phyloP scores from a whole-genome alignment of 1,140 invertebrate species.

The Procambarus clarkii region DNA sequence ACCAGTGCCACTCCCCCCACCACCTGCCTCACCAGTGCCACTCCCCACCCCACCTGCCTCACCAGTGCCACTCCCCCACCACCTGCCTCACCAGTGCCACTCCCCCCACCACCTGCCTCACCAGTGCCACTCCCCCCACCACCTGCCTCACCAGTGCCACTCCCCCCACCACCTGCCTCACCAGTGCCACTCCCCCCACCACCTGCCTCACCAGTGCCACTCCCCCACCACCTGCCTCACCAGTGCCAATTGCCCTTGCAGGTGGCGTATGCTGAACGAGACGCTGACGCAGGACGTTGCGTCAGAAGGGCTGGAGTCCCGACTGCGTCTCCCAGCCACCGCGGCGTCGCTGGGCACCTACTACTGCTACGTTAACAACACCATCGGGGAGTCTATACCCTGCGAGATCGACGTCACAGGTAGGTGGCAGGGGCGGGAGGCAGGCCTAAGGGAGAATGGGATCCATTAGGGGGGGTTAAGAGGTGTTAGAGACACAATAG shows the following conservation, averaged over 20 bases:
- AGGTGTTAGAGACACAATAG: no score
- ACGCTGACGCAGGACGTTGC: slow-evolving; percentile 84
- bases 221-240: background rate
- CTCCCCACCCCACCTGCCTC: no score
- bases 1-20: no score
- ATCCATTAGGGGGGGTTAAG: no score
- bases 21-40: no score
- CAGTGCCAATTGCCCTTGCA: background rate
- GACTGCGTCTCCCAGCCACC: slow-evolving; percentile 75
- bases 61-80: no score
- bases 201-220: background rate
- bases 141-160: no score
- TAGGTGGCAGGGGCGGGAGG: slow-evolving; percentile 80
- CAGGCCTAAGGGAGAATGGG: background rate
- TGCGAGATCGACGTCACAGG: slow-evolving; percentile 88
- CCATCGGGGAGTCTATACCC: slow-evolving; percentile 84
- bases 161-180: no score
- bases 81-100: no score
- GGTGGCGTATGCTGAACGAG: slow-evolving; percentile 84
- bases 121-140: no score
- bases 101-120: no score
- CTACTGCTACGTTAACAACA: slow-evolving; percentile 89
- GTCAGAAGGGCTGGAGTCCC: slow-evolving; percentile 72
- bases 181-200: no score
- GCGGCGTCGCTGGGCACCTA: slow-evolving; percentile 85